These are phyloP conservation scores for Neopelma chrysocephalum DNA, from an alignment of 2,797 vertebrate genomes.

Conservation along the genomic window DNA sequence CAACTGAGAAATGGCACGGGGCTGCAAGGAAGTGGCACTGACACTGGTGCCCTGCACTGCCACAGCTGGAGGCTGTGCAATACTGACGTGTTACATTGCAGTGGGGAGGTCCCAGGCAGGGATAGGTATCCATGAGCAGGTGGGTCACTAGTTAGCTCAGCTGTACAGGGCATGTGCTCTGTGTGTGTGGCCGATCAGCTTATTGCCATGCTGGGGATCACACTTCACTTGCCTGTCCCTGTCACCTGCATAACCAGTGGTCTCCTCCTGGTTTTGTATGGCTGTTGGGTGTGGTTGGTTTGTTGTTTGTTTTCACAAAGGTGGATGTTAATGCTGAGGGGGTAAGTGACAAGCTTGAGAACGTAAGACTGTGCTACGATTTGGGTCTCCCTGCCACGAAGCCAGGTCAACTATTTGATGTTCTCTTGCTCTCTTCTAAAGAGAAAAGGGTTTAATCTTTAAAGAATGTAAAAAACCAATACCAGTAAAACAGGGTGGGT, in stretches of 20 bases:
- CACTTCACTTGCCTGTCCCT: too few relatives aligned
- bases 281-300: too few relatives aligned
- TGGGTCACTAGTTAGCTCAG: accelerated
- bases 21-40: background rate
- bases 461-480: background rate
- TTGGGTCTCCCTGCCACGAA: background rate
- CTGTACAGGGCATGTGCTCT: accelerated
- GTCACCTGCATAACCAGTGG: too few relatives aligned
- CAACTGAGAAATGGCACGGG: background rate
- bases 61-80: accelerated
- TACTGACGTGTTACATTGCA: background rate
- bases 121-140: background rate
- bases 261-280: background rate
- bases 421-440: background rate
- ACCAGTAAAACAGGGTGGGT: background rate
- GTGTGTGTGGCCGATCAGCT: too few relatives aligned
- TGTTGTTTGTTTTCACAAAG: background rate
- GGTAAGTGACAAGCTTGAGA: background rate
- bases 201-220: background rate
- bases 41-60: accelerated
- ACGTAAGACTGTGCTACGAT: accelerated
- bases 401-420: too few relatives aligned
- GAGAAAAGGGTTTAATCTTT: background rate
- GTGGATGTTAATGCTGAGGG: background rate
- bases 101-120: accelerated